Percentiles rank a stretch among this genome's conserved stretches.
These are phyloP conservation scores for Lasioglossum malachurum DNA, from an alignment of 2,888 invertebrate species.

Conservation along the genomic window DNA sequence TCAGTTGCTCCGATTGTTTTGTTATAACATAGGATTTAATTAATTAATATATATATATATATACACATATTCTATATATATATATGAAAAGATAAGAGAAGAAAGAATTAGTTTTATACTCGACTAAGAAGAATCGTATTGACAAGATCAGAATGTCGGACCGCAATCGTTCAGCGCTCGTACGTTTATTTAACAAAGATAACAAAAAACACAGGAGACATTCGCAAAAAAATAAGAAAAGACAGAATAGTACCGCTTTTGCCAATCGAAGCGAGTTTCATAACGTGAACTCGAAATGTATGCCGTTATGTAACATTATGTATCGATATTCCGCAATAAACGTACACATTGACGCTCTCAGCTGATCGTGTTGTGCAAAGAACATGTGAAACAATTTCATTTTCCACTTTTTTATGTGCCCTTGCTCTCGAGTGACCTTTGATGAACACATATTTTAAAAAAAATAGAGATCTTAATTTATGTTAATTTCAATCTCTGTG, in stretches of 20 bases:
- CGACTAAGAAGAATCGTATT: constrained; percentile 25
- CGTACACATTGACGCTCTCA: constrained; percentile 51
- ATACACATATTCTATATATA: constrained; percentile 22
- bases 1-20: constrained; percentile 52
- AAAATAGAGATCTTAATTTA: neutral
- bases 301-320: constrained; percentile 56
- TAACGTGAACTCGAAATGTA: constrained; percentile 21
- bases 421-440: neutral
- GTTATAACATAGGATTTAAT: constrained; percentile 62
- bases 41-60: constrained; percentile 54
- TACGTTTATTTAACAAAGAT: constrained; percentile 45
- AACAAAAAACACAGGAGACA: neutral
- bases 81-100: constrained; percentile 26
- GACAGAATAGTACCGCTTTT: constrained; percentile 5
- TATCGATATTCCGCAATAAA: constrained; percentile 63
- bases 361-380: neutral
- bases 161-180: constrained; percentile 14
- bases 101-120: constrained; percentile 57
- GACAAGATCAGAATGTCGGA: neutral
- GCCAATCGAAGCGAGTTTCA: constrained; percentile 13
- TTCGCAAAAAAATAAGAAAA: neutral
- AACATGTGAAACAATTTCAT: neutral
- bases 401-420: neutral
- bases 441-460: neutral
- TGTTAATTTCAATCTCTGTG: no score